Evolutionary conservation across 1,140 invertebrate genomes (phyloP).

Genomic region (Ladona fulva): DNA sequence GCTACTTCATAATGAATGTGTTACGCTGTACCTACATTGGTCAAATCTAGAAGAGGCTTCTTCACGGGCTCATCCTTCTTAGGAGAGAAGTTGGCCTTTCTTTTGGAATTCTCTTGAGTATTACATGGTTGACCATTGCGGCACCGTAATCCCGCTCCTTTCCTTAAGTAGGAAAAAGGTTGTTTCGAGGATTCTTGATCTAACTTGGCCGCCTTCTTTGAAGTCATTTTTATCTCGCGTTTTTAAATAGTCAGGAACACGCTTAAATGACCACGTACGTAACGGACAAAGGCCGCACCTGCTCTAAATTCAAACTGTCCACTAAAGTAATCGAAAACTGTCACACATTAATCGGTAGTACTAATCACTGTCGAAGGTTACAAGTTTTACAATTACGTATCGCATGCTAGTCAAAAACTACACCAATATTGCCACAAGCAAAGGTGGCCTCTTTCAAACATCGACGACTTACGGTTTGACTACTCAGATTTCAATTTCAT

Average conservation of each 20-base stretch:
- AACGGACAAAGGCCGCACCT: not conserved
- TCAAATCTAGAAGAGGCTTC: not conserved
- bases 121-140: not conserved
- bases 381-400: too few species aligned
- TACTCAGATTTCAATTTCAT: not conserved
- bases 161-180: not conserved
- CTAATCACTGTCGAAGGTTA: too few species aligned
- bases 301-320: not conserved
- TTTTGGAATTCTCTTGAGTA: not conserved
- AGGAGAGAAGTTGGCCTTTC: not conserved
- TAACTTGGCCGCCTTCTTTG: not conserved
- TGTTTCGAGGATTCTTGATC: not conserved
- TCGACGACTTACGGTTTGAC: not conserved
- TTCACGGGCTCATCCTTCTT: not conserved
- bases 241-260: too few species aligned
- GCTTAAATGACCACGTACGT: not conserved
- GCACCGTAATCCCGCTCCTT: not conserved
- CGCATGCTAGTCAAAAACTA: too few species aligned
- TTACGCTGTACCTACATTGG: not conserved
- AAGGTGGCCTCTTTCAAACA: not conserved
- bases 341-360: too few species aligned
- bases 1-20: too few species aligned
- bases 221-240: too few species aligned
- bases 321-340: too few species aligned
- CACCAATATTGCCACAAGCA: too few species aligned